phyloP scores from a whole-genome alignment of 2,888 invertebrate genomes.

The Scaptomyza caliginosa region DNA sequence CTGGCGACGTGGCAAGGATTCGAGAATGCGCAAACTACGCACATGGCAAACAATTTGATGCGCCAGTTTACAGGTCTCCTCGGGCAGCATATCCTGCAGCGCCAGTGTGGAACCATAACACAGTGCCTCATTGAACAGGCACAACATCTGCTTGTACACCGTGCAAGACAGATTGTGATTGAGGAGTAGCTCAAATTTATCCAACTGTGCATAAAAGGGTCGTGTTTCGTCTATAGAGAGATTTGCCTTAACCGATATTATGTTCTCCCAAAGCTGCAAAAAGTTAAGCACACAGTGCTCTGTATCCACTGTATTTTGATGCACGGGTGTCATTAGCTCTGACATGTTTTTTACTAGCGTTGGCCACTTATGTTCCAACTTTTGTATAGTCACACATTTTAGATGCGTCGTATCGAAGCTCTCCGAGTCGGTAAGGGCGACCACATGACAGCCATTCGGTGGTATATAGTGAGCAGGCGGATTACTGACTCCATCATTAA shows the following conservation, averaged over 20 bases:
- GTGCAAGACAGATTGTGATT: constrained; percentile 90
- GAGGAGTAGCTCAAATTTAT: constrained; percentile 90
- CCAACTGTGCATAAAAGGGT: constrained; percentile 93
- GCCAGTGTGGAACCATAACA: constrained; percentile 96
- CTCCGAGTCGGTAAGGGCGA: constrained; percentile 89
- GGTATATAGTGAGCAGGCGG: constrained; percentile 39
- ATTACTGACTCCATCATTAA: constrained; percentile 34
- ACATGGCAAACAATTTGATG: constrained; percentile 94
- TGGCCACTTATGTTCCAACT: constrained; percentile 93
- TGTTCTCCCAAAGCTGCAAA: constrained; percentile 94
- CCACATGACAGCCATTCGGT: constrained; percentile 79
- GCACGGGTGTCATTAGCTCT: constrained; percentile 69
- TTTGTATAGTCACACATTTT: constrained; percentile 93
- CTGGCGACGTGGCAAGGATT: constrained; percentile 82
- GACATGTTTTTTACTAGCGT: constrained; percentile 89
- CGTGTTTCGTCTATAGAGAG: constrained; percentile 94
- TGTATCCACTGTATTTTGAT: constrained; percentile 80
- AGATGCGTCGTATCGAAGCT: constrained; percentile 93
- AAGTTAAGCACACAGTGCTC: constrained; percentile 92
- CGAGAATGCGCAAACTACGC: constrained; percentile 90
- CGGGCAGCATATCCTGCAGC: constrained; percentile 93
- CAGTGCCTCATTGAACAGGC: constrained; percentile 94
- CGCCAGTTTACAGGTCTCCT: constrained; percentile 94
- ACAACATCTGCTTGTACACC: constrained; percentile 93
- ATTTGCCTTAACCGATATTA: constrained; percentile 95